Evolutionary conservation across 1,140 invertebrate genomes (phyloP).

Genomic region (Scaptomyza montana): DNA sequence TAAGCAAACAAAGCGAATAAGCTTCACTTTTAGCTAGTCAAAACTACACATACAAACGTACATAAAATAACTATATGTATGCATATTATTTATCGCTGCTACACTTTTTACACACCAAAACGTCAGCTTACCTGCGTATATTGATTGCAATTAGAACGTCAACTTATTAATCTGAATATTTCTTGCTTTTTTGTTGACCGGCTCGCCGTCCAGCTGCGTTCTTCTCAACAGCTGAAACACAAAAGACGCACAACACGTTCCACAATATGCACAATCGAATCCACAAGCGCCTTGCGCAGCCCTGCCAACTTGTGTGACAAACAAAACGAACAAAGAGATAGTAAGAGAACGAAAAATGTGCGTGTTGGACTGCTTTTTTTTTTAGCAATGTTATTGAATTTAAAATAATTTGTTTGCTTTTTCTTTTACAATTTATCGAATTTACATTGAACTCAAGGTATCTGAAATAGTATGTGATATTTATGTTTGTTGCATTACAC

Average conservation of each 20-base stretch:
- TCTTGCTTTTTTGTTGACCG: neutral
- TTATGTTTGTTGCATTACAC: neutral
- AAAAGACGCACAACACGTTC: neutral
- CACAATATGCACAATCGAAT: slow-evolving; percentile 9
- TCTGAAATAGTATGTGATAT: neutral
- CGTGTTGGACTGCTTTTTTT: too few species aligned
- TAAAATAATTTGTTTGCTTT: neutral
- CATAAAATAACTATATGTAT: too few species aligned
- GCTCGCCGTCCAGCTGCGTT: neutral
- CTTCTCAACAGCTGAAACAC: neutral
- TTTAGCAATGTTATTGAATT: neutral
- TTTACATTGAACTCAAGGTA: neutral
- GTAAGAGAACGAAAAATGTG: too few species aligned
- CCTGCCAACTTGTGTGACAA: neutral
- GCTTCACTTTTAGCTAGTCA: too few species aligned
- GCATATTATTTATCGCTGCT: neutral
- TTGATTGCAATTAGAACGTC: neutral
- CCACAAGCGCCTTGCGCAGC: slow-evolving; percentile 4
- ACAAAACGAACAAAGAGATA: neutral
- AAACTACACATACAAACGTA: too few species aligned
- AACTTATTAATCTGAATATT: neutral
- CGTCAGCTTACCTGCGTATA: neutral
- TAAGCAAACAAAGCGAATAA: too few species aligned
- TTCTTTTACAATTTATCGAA: neutral
- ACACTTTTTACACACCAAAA: neutral